Evolutionary conservation across 2,888 invertebrate species (phyloP), one percentile per base, ranked within the genome.

Genomic region (Vesta saturnalis): DNA sequence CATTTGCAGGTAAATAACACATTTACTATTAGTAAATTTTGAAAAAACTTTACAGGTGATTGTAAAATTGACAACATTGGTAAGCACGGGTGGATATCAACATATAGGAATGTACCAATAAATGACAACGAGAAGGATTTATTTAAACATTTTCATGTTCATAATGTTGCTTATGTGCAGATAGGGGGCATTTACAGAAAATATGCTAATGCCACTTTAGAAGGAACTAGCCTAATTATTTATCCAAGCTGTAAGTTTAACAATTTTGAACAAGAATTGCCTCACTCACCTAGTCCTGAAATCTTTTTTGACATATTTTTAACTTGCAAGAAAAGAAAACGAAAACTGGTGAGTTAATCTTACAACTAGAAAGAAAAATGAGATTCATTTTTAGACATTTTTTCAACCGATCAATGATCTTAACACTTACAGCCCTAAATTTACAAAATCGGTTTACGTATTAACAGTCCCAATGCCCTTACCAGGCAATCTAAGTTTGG

Each of bases 341-440:
- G 12, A 1, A 55, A 22, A 5, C 21, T 63, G 49, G 63, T 63
- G 22, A 8, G 46, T 22, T n/a, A 15, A 21, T 14, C 1, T 15
- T 16, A 19, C 1, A 10, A 16, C n/a, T 2, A 12, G 23, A 15
- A 30, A 19, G 15, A 39, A 46, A 59, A 14, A 10, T n/a, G 16
- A 35, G 12, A 65, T 18, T 49, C 55, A 39, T 71, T 85, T 85
- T 74, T 82, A 88, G 87, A 72, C 78, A 0, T 79, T 87, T 16
- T 49, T 72, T 15, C 77, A 85, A 66, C 70, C 72, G n/a, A 81
- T 88, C 5, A 75, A 16, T 0, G 88, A 88, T 70, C 86, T 86
- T 12, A 88, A 88, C 73, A 87, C 86, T 69, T 82, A 87, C 71
- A 72, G 75, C 0, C 88, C 88, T 1, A 71, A 58, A 59, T 88